phyloP scores from a whole-genome alignment of 2,888 invertebrate genomes.

The Drosophila buzzatii region DNA sequence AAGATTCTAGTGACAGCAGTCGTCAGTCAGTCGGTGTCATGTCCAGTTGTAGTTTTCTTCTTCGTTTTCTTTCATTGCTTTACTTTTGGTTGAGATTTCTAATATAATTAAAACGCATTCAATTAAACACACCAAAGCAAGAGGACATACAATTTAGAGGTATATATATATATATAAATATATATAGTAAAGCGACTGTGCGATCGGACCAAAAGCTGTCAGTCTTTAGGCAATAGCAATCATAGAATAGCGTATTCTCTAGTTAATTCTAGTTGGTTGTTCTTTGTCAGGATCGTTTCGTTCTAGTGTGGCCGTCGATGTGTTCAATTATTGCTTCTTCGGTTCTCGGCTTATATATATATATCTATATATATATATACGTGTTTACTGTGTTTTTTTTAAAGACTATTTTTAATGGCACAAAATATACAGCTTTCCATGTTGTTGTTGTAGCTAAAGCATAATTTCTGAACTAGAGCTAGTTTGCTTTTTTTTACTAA shows the following conservation, averaged over 20 bases:
- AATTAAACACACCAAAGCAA: slow-evolving; percentile 79
- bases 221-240: slow-evolving; percentile 43
- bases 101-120: slow-evolving; percentile 76
- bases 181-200: slow-evolving; percentile 18
- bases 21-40: slow-evolving; percentile 34
- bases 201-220: slow-evolving; percentile 40
- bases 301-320: slow-evolving; percentile 53
- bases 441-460: slow-evolving; percentile 31
- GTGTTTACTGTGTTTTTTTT: slow-evolving; percentile 35
- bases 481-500: slow-evolving; percentile 14
- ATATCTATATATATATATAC: slow-evolving; percentile 9
- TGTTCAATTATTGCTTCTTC: slow-evolving; percentile 71
- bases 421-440: slow-evolving; percentile 73
- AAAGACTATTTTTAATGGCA: slow-evolving; percentile 74
- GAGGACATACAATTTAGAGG: slow-evolving; percentile 15
- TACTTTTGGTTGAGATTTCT: slow-evolving; percentile 74
- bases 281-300: slow-evolving; percentile 16
- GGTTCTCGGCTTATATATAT: slow-evolving; percentile 46
- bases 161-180: not conserved
- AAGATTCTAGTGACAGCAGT: slow-evolving; percentile 40
- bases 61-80: slow-evolving; percentile 22
- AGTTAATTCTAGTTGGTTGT: slow-evolving; percentile 9
- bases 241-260: slow-evolving; percentile 23
- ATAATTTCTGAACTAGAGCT: slow-evolving; percentile 45
- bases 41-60: slow-evolving; percentile 21